phyloP scores from a whole-genome alignment of 2,113 vertebrate genomes.

The Pangasianodon gigas region DNA sequence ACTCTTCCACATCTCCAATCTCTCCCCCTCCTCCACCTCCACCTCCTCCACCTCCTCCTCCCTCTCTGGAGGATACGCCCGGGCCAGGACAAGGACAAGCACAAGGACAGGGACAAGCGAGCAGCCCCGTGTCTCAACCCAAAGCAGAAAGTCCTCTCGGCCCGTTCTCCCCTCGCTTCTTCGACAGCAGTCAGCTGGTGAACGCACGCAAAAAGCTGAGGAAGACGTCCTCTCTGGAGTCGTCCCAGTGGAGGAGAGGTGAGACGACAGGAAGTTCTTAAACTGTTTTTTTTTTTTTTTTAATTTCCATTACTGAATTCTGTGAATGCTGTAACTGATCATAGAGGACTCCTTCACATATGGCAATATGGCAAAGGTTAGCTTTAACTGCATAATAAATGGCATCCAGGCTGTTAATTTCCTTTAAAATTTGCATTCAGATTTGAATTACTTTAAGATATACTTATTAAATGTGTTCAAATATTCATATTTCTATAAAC shows the following conservation, averaged over 20 bases:
- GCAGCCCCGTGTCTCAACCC: conserved; percentile 56
- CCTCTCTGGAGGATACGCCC: conserved; percentile 54
- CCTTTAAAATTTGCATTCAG: too few relatives aligned
- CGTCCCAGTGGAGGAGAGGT: conserved; percentile 91
- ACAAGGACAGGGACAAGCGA: conserved; percentile 62
- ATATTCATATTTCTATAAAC: too few relatives aligned
- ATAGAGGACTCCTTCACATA: too few relatives aligned
- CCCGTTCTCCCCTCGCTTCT: conserved; percentile 80
- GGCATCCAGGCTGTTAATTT: too few relatives aligned
- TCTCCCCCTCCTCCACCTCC: conserved; percentile 59
- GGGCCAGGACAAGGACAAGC: conserved; percentile 58
- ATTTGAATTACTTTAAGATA: too few relatives aligned
- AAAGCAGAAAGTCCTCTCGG: conserved; percentile 73
- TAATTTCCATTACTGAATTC: neutral
- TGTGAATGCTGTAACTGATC: neutral
- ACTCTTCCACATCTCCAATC: conserved; percentile 68
- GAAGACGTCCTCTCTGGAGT: conserved; percentile 86
- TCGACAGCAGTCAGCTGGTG: conserved; percentile 92
- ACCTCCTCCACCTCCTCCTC: conserved; percentile 57
- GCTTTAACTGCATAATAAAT: too few relatives aligned
- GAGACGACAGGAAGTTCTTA: conserved; percentile 40
- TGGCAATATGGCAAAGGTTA: too few relatives aligned
- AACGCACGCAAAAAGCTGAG: conserved; percentile 92
- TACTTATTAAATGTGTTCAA: too few relatives aligned
- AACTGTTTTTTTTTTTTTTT: neutral